Evolutionary conservation across 2,888 invertebrate genomes (phyloP).

Genomic region (Pecten maximus): DNA sequence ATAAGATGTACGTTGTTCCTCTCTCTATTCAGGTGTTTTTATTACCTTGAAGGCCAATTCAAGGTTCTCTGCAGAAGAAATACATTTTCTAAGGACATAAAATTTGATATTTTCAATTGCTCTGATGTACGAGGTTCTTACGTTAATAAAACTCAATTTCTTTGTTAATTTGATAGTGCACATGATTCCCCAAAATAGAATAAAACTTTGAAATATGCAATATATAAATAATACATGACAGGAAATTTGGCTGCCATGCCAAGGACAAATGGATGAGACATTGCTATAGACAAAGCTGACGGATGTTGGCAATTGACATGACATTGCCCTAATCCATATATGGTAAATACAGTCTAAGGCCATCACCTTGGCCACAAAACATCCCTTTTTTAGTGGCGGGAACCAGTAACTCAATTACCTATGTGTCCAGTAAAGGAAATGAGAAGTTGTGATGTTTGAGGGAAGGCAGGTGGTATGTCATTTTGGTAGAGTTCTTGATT

Average conservation of each 20-base stretch:
- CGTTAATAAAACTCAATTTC: not conserved
- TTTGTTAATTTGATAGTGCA: not conserved
- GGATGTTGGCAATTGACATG: not conserved
- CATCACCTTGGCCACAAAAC: not conserved
- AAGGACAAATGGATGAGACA: not conserved
- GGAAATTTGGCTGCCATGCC: not conserved
- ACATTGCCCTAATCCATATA: slow-evolving; percentile 24
- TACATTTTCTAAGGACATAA: too few species aligned
- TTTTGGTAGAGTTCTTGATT: not conserved
- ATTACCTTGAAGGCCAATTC: too few species aligned
- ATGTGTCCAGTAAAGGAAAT: not conserved
- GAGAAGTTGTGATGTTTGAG: not conserved
- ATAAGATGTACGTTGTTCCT: too few species aligned
- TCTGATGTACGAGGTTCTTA: not conserved
- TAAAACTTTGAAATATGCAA: not conserved
- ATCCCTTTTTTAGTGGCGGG: not conserved
- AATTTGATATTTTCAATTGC: too few species aligned
- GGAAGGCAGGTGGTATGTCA: slow-evolving; percentile 1
- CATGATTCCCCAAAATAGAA: not conserved
- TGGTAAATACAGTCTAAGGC: not conserved
- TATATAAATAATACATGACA: not conserved
- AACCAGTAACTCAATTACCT: not conserved
- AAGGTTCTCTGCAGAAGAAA: too few species aligned
- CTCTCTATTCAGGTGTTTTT: too few species aligned
- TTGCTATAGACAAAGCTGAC: not conserved